Percentiles rank a stretch among this genome's conserved stretches.
phyloP scores from a whole-genome alignment of 1,140 invertebrate species.

The Akabosia matsudoensis region DNA sequence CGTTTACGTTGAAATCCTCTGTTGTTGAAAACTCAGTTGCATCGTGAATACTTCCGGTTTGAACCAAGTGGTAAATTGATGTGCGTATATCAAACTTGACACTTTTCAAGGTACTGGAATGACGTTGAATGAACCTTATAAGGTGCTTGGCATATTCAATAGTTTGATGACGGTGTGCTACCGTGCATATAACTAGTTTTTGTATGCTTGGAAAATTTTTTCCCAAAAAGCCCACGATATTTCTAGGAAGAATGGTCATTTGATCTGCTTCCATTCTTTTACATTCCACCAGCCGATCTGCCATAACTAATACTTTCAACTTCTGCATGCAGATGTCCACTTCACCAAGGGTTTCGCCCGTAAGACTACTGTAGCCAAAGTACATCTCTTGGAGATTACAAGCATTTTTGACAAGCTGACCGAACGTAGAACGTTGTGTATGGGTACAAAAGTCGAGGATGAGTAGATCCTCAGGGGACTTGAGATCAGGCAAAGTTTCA shows the following conservation, averaged over 20 bases:
- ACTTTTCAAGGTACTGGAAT: not conserved
- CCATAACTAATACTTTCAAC: not conserved
- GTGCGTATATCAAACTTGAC: not conserved
- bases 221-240: not conserved
- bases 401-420: not conserved
- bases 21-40: not conserved
- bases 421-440: not conserved
- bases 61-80: not conserved
- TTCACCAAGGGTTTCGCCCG: not conserved
- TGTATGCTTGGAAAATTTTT: not conserved
- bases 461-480: slow-evolving; percentile 3
- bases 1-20: not conserved
- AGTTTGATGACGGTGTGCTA: not conserved
- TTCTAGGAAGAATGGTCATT: not conserved
- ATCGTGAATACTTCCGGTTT: not conserved
- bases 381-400: not conserved
- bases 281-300: not conserved
- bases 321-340: not conserved
- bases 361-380: not conserved
- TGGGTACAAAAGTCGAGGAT: not conserved
- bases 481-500: not conserved
- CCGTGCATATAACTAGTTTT: not conserved
- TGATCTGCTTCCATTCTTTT: not conserved
- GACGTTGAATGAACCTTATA: not conserved
- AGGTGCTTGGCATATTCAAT: not conserved